Evolutionary conservation across 2,888 invertebrate species (phyloP).

Genomic region (Pammene aurita): DNA sequence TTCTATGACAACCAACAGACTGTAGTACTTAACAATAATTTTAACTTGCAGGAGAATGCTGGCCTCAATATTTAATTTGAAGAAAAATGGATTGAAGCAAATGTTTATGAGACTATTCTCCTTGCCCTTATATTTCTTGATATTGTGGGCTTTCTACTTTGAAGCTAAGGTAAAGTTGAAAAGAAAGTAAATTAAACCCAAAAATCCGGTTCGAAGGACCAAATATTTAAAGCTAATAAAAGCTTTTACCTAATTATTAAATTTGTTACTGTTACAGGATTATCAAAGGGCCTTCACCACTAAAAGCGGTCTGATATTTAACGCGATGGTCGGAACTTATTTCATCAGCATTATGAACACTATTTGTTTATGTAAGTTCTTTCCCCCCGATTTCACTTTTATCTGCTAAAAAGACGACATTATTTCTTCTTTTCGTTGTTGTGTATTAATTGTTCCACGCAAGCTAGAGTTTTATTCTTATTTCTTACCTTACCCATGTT

Average conservation of each 20-base stretch:
- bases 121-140: constrained; percentile 89
- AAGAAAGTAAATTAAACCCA: background rate
- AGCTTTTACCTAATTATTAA: background rate
- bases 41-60: constrained; percentile 85
- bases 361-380: constrained; percentile 86
- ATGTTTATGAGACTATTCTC: constrained; percentile 89
- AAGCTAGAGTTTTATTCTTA: too few relatives aligned
- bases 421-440: background rate
- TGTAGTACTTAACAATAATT: background rate
- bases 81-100: constrained; percentile 88
- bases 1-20: too few relatives aligned
- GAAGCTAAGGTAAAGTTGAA: constrained; percentile 80
- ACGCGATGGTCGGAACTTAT: constrained; percentile 86
- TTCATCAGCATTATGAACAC: constrained; percentile 88
- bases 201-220: constrained; percentile 19
- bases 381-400: background rate
- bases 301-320: constrained; percentile 88
- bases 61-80: constrained; percentile 90
- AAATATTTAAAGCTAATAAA: background rate
- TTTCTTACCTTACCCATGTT: background rate
- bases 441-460: too few relatives aligned
- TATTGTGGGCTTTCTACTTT: constrained; percentile 91
- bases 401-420: background rate
- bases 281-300: constrained; percentile 88
- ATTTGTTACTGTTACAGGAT: constrained; percentile 66